Evolutionary conservation across 2,888 invertebrate genomes (phyloP).

Genomic region (Dorcus hopei): DNA sequence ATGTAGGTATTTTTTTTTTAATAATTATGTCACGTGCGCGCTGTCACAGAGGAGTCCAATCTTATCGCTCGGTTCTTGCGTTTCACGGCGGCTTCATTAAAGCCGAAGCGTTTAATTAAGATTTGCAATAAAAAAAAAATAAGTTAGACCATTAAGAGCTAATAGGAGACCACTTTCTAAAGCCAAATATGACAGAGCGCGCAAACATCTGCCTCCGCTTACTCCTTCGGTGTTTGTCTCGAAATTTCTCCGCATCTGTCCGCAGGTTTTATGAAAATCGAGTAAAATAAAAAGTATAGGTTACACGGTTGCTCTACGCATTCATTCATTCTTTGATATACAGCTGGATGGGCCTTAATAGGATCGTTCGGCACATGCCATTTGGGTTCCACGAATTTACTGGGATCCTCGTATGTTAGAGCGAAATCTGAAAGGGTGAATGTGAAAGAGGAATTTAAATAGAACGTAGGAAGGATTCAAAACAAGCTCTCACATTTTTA

Average conservation of each 20-base stretch:
- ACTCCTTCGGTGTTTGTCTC: not conserved
- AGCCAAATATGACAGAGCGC: constrained; percentile 1
- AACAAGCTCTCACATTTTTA: too few species aligned
- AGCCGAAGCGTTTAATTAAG: constrained; percentile 10
- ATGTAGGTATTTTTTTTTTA: too few species aligned
- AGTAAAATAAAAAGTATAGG: constrained; percentile 11
- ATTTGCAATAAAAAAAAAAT: constrained; percentile 8
- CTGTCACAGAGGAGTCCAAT: too few species aligned
- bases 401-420: too few species aligned
- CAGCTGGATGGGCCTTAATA: constrained; percentile 4
- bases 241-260: constrained; percentile 6
- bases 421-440: too few species aligned
- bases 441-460: too few species aligned
- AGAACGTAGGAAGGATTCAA: too few species aligned
- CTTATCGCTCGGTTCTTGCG: not conserved
- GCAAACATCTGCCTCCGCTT: constrained; percentile 10
- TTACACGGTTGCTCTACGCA: not conserved
- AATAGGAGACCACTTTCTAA: constrained; percentile 19
- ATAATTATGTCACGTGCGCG: not conserved
- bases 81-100: constrained; percentile 6
- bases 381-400: not conserved
- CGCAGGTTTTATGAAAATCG: constrained; percentile 7
- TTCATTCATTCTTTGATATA: constrained; percentile 3
- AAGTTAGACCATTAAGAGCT: constrained; percentile 12
- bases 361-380: constrained; percentile 10